These are phyloP conservation scores for Tetragnatha montana DNA, from an alignment of 2,888 invertebrate genomes.

Conservation along the genomic window DNA sequence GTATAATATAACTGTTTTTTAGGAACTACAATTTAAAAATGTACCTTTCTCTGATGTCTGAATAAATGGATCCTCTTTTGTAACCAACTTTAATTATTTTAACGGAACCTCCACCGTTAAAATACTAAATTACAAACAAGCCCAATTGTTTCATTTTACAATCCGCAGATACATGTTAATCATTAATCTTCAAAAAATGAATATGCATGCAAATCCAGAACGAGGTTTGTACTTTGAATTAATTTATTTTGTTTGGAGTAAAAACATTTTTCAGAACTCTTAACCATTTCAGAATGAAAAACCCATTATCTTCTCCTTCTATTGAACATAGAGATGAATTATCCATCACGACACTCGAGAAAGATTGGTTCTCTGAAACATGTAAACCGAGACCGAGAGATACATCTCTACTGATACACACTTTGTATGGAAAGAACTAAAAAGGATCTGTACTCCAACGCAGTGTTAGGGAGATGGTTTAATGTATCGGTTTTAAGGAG, in stretches of 20 bases:
- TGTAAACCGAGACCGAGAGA: slow-evolving; percentile 23
- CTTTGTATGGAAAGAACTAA: background rate
- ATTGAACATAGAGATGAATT: background rate
- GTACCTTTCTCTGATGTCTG: too few relatives aligned
- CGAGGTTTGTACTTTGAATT: background rate
- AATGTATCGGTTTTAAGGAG: slow-evolving; percentile 17
- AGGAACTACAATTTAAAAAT: too few relatives aligned
- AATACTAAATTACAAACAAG: background rate
- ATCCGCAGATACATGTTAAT: background rate
- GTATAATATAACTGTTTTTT: too few relatives aligned
- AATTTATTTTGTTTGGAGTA: background rate
- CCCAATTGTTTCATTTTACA: background rate
- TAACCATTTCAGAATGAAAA: slow-evolving; percentile 9
- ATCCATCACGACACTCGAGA: slow-evolving; percentile 7
- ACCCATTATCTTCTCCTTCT: slow-evolving; percentile 5
- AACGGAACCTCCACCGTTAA: too few relatives aligned
- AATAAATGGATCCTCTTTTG: too few relatives aligned
- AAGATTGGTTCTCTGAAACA: slow-evolving; percentile 16
- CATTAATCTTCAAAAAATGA: background rate
- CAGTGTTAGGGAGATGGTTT: slow-evolving; percentile 4
- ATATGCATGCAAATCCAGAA: background rate
- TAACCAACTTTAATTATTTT: too few relatives aligned
- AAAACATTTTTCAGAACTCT: background rate
- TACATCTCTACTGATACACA: background rate
- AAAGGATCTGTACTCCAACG: background rate